Percentiles rank a stretch among this genome's conserved stretches.
phyloP scores from a whole-genome alignment of 2,797 vertebrate species.

The Catamblyrhynchus diadema region DNA sequence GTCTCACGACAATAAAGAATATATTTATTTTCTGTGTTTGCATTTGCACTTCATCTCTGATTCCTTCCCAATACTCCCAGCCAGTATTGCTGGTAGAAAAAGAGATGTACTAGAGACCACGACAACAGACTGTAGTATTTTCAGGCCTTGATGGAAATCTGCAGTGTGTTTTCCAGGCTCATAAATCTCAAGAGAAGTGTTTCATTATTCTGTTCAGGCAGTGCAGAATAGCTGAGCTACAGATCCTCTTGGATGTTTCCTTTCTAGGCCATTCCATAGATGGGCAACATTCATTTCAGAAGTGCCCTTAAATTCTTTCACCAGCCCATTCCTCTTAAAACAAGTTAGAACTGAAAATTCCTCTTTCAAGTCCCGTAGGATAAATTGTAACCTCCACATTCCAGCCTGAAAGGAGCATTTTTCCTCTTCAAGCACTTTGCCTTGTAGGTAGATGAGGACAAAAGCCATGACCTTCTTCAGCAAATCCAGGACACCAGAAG shows the following conservation, averaged over 20 bases:
- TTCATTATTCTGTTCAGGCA: conserved; percentile 74
- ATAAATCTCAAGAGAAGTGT: conserved; percentile 76
- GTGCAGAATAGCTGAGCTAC: conserved; percentile 61
- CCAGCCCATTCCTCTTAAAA: conserved; percentile 62
- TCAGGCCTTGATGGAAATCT: conserved; percentile 54
- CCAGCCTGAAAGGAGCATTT: conserved; percentile 54
- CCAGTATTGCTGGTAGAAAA: background rate
- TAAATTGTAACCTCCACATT: conserved; percentile 36
- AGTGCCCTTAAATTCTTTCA: conserved; percentile 69
- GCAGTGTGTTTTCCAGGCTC: conserved; percentile 69
- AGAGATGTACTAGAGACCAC: background rate
- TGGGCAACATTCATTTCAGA: conserved; percentile 66
- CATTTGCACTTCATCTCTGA: conserved; percentile 19
- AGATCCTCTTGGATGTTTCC: conserved; percentile 68
- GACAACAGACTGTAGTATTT: background rate
- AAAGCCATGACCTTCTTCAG: conserved; percentile 22
- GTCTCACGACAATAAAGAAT: background rate
- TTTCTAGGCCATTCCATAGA: conserved; percentile 44
- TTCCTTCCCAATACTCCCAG: background rate
- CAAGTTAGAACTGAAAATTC: conserved; percentile 60
- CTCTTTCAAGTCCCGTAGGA: conserved; percentile 34
- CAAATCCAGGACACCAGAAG: background rate
- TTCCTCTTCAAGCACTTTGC: conserved; percentile 35
- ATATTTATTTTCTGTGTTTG: background rate
- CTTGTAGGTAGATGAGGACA: conserved; percentile 28